These are phyloP conservation scores for Drosophila ustulata DNA, from an alignment of 2,888 invertebrate genomes.

Conservation along the genomic window DNA sequence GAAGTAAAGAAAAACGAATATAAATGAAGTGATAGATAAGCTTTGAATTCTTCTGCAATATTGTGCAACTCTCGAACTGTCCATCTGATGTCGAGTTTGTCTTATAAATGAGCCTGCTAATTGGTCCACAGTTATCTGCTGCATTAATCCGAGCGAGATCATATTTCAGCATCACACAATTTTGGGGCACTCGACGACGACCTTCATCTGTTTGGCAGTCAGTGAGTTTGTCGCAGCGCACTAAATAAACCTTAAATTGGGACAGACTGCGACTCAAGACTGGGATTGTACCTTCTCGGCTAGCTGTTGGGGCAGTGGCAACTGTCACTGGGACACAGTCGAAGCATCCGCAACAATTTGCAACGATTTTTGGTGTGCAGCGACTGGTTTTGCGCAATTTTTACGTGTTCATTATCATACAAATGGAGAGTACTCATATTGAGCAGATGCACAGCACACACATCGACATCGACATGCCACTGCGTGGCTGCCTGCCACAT, in stretches of 20 bases:
- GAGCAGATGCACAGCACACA: conserved; percentile 34
- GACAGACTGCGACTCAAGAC: conserved; percentile 30
- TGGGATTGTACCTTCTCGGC: neutral
- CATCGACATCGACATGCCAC: too few relatives aligned
- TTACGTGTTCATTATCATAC: conserved; percentile 77
- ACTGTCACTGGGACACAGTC: conserved; percentile 4
- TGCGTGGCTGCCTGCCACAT: conserved; percentile 24
- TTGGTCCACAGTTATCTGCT: conserved; percentile 35
- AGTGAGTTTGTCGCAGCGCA: conserved; percentile 57
- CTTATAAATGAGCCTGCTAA: conserved; percentile 33
- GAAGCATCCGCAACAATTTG: conserved; percentile 74
- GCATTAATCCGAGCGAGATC: conserved; percentile 29
- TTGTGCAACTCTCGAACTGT: conserved; percentile 11
- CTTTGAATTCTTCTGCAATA: neutral
- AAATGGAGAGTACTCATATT: conserved; percentile 50
- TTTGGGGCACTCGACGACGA: conserved; percentile 29
- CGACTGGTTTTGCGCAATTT: conserved; percentile 73
- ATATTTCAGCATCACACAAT: conserved; percentile 57
- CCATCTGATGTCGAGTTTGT: neutral
- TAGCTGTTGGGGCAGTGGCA: conserved; percentile 3
- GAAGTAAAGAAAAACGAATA: too few relatives aligned
- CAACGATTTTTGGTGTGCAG: conserved; percentile 70
- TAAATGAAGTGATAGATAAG: neutral
- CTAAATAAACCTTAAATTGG: conserved; percentile 53
- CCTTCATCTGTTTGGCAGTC: conserved; percentile 42